Evolutionary conservation across 2,113 vertebrate genomes (phyloP), one percentile per base, ranked within the genome.

Genomic region (Nothobranchius furzeri): DNA sequence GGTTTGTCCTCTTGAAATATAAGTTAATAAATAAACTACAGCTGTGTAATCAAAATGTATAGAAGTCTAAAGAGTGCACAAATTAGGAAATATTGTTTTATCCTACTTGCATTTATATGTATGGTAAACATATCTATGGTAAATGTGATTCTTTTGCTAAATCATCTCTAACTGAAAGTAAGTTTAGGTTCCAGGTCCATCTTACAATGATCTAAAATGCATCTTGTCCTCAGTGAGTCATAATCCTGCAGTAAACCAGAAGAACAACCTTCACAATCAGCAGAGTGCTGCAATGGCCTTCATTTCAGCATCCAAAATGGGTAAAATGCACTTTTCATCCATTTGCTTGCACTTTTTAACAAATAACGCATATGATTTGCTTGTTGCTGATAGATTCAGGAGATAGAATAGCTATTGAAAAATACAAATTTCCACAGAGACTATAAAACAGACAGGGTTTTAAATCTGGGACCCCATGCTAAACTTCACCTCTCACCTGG

Each of bases 171-270:
- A 50, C 17, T 46, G 37, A 40, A 8, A 51, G 8, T 20, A 36
- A 9, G 30, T 8, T 55, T 13, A 7, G 11, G 48, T 53, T 13
- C 24, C 24, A 12, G 11, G 13, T 3, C 13, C 13, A 54, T 25
- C 13, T 11, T 14, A 11, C 3, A 37, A 9, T 58, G 37, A 55
- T 55, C 30, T 36, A 6, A 55, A 30, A 58, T 1, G 9, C 37
- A 42, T 20, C 2, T 9, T 40, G 15, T 42, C 36, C 6, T 7
- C 10, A 42, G 37, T 58, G 55, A 42, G 36, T 58, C 37, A 57
- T 57, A 42, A 20, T 58, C 56, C 17, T 58, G 56, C 56, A 58
- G 56, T 17, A 43, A 58, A 58, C 42, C 37, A 43, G 17, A 40
- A 40, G 9, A 40, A 40, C 37, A 40, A 40, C 37, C 37, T 43